Conservation (phyloP, 2,888 invertebrate species). For the Polylopha cassiicola region DNA sequence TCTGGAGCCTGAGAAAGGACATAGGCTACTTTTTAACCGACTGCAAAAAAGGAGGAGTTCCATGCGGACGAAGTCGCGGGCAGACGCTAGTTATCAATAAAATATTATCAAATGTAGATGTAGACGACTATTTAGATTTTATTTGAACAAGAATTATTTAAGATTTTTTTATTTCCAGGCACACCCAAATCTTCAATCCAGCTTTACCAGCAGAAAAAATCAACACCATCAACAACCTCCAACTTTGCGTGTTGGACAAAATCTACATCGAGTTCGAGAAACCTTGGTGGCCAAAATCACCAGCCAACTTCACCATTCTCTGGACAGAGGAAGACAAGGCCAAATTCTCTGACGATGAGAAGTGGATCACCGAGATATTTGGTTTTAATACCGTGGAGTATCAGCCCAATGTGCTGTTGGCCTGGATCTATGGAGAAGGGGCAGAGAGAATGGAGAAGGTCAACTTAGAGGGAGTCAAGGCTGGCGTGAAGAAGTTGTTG, state of each 20-base stretch:
- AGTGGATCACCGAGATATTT: constrained; percentile 80
- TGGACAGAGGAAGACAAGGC: constrained; percentile 76
- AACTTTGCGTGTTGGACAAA: constrained; percentile 82
- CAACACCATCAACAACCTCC: constrained; percentile 77
- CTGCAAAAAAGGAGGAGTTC: too few relatives aligned
- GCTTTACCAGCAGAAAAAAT: constrained; percentile 73
- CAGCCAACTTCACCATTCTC: constrained; percentile 71
- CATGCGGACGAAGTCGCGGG: too few relatives aligned
- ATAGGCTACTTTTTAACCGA: too few relatives aligned
- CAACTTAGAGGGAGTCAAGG: constrained; percentile 67
- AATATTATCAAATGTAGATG: too few relatives aligned
- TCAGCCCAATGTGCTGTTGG: constrained; percentile 78
- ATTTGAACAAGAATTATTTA: background rate
- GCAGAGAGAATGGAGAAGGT: constrained; percentile 79
- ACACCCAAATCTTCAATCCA: constrained; percentile 77
- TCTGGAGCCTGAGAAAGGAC: too few relatives aligned
- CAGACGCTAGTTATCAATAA: background rate
- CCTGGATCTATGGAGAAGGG: constrained; percentile 81
- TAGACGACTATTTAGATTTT: constrained; percentile 8
- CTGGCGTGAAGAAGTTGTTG: constrained; percentile 74
- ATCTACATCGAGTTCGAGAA: constrained; percentile 82
- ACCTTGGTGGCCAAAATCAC: constrained; percentile 79
- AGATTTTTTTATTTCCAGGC: constrained; percentile 39
- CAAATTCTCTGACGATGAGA: constrained; percentile 57
- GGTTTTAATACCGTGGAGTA: constrained; percentile 78